phyloP scores from a whole-genome alignment of 2,888 invertebrate species.

The Callosobruchus maculatus region DNA sequence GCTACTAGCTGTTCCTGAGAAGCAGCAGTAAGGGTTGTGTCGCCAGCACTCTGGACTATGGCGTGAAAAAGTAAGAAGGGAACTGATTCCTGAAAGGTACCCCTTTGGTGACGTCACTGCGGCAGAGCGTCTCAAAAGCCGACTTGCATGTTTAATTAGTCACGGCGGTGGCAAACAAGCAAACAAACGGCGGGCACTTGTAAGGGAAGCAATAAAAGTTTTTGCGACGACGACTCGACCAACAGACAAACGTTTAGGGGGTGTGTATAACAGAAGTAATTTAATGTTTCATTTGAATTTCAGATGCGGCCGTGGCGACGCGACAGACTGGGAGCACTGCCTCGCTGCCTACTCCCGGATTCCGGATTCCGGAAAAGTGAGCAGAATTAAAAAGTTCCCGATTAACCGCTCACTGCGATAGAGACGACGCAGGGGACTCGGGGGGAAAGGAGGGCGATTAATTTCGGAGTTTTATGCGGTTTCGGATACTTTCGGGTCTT shows the following conservation, averaged over 20 bases:
- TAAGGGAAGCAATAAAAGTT: background rate
- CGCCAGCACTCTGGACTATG: too few relatives aligned
- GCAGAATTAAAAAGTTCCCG: background rate
- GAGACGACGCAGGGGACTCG: background rate
- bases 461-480: background rate
- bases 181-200: too few relatives aligned
- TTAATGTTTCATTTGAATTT: background rate
- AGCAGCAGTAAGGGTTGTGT: too few relatives aligned
- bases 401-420: background rate
- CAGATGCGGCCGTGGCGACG: background rate
- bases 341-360: background rate
- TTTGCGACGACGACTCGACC: background rate
- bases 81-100: background rate
- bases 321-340: background rate
- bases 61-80: background rate
- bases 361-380: background rate
- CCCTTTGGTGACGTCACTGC: background rate
- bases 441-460: background rate
- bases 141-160: background rate
- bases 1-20: too few relatives aligned
- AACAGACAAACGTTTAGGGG: background rate
- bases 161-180: background rate
- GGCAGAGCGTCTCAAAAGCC: background rate
- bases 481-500: background rate
- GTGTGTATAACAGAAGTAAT: background rate